Evolutionary conservation across 2,797 vertebrate genomes (phyloP).

Genomic region (Dipus sagitta): DNA sequence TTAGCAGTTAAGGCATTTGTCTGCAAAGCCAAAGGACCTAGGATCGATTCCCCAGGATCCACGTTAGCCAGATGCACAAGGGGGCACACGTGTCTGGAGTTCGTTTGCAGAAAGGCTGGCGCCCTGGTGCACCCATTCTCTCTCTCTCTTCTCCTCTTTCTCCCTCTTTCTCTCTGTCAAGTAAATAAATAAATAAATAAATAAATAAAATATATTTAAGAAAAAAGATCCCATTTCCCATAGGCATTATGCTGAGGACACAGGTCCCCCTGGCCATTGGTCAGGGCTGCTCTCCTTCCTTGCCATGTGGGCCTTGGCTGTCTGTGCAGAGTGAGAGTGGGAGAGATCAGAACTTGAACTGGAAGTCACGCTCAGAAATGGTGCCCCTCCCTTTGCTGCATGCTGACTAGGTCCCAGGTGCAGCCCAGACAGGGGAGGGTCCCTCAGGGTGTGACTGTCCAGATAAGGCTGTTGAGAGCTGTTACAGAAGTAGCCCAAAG

Average conservation of each 20-base stretch:
- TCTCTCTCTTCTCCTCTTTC: no score
- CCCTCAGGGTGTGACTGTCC: not conserved
- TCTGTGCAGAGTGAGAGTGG: not conserved
- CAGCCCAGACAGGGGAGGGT: not conserved
- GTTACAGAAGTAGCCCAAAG: not conserved
- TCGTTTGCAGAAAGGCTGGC: no score
- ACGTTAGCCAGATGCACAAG: no score
- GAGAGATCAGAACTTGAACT: not conserved
- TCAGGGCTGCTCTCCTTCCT: not conserved
- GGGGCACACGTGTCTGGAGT: no score
- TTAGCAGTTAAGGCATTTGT: no score
- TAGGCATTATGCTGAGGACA: not conserved
- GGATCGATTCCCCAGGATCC: no score
- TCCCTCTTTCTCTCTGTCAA: no score
- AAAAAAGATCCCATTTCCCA: not conserved
- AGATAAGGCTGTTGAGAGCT: not conserved
- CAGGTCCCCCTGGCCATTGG: not conserved
- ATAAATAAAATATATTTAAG: no score
- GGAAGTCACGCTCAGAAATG: not conserved
- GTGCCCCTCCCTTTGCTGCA: not conserved
- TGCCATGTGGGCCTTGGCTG: not conserved
- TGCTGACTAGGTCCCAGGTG: not conserved
- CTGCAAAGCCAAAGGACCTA: no score
- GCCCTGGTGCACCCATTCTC: no score
- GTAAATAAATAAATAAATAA: no score